Conservation (phyloP, 2,888 invertebrate genomes). For the Acleris sparsana region DNA sequence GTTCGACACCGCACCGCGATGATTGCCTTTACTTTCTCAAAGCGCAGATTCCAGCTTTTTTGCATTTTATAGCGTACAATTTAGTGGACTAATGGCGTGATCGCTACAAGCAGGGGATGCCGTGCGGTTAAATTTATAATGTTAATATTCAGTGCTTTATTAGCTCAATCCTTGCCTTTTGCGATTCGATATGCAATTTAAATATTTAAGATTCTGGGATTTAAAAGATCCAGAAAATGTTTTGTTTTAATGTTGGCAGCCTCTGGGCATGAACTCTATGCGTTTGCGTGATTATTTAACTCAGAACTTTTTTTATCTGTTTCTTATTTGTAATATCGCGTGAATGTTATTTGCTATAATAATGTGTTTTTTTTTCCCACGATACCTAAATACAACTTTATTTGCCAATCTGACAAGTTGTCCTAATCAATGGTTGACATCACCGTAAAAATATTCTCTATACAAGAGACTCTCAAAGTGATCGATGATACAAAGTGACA, state of each 20-base stretch:
- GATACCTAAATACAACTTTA: neutral
- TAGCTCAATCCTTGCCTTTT: constrained; percentile 48
- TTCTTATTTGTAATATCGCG: too few relatives aligned
- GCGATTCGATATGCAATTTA: constrained; percentile 39
- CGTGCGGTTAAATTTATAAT: constrained; percentile 55
- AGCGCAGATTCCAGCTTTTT: constrained; percentile 58
- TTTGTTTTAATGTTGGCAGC: neutral
- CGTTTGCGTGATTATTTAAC: neutral
- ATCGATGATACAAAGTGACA: constrained; percentile 36
- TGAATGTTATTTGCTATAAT: too few relatives aligned
- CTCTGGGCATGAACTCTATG: neutral
- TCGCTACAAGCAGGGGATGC: constrained; percentile 56
- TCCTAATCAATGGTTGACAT: constrained; percentile 11
- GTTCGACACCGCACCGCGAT: constrained; percentile 42
- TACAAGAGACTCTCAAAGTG: constrained; percentile 1
- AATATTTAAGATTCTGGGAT: constrained; percentile 34
- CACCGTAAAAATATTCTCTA: neutral
- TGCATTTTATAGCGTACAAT: constrained; percentile 71
- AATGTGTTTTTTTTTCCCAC: neutral
- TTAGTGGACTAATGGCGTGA: constrained; percentile 64
- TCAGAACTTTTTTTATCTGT: too few relatives aligned
- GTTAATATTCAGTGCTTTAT: constrained; percentile 54
- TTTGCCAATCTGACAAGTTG: constrained; percentile 9
- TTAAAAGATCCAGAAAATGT: constrained; percentile 7
- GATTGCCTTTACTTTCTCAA: constrained; percentile 46